A percentile compares a stretch with the other conserved stretches of the same genome.
These are phyloP conservation scores for Araneus ventricosus DNA, from an alignment of 1,140 invertebrate genomes.

Conservation along the genomic window DNA sequence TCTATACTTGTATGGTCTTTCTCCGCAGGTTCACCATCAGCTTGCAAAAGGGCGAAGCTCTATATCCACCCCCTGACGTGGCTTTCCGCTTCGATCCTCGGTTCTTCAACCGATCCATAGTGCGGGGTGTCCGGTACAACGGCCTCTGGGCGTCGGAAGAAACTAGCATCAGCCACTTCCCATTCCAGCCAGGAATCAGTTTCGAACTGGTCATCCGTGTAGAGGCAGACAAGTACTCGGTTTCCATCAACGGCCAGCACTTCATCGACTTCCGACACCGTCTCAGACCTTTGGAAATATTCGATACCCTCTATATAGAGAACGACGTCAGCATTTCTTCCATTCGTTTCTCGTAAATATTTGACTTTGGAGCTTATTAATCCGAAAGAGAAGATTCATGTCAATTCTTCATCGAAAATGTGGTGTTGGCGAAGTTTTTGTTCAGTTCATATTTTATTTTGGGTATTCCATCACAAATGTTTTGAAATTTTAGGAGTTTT, in stretches of 20 bases:
- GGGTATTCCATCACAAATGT: not conserved
- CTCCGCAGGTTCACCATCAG: slow-evolving; percentile 83
- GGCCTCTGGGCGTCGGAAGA: slow-evolving; percentile 87
- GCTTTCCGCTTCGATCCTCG: slow-evolving; percentile 86
- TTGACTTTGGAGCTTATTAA: no score
- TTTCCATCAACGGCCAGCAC: slow-evolving; percentile 88
- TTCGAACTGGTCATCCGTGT: slow-evolving; percentile 88
- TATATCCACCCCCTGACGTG: slow-evolving; percentile 84
- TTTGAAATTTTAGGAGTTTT: no score
- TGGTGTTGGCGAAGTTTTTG: no score
- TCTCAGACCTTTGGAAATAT: slow-evolving; percentile 83
- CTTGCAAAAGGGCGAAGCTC: slow-evolving; percentile 82
- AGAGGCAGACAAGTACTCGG: slow-evolving; percentile 85
- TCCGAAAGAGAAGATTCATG: no score
- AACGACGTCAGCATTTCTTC: slow-evolving; percentile 84
- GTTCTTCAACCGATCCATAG: slow-evolving; percentile 82
- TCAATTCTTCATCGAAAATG: no score
- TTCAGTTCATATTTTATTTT: no score
- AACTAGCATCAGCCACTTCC: slow-evolving; percentile 83
- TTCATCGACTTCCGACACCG: slow-evolving; percentile 88
- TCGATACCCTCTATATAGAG: slow-evolving; percentile 86
- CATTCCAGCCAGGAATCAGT: slow-evolving; percentile 84
- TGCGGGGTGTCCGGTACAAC: slow-evolving; percentile 85
- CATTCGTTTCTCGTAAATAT: slow-evolving; percentile 68
- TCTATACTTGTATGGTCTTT: not conserved